phyloP scores from a whole-genome alignment of 2,113 vertebrate species.

The Apteryx owenii region DNA sequence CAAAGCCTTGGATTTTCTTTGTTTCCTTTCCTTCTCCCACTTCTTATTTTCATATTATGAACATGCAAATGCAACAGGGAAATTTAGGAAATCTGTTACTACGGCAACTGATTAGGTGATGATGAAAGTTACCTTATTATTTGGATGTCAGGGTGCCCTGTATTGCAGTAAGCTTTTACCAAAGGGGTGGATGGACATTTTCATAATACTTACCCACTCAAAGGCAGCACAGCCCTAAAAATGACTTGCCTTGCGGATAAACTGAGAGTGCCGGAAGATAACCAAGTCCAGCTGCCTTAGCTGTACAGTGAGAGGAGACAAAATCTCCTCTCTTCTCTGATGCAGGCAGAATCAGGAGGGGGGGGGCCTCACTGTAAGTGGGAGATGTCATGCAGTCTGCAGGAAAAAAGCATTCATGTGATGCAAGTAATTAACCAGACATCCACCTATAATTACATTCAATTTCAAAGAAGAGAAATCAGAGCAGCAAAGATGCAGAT shows the following conservation, averaged over 20 bases:
- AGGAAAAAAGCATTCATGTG: not conserved
- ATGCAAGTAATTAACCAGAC: not conserved
- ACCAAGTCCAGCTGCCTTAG: not conserved
- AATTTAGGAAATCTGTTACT: constrained; percentile 77
- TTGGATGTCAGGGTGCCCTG: constrained; percentile 53
- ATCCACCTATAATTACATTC: not conserved
- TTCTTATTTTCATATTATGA: constrained; percentile 56
- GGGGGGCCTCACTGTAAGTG: not conserved
- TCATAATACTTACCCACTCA: constrained; percentile 1
- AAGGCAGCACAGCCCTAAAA: constrained; percentile 1
- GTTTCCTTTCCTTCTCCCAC: constrained; percentile 31
- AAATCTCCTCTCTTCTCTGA: not conserved
- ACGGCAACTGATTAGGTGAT: constrained; percentile 79
- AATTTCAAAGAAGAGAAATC: not conserved
- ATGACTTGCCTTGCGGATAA: not conserved
- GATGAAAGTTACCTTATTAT: constrained; percentile 68
- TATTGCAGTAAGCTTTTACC: constrained; percentile 35
- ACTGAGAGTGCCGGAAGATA: not conserved
- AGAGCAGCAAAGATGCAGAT: not conserved
- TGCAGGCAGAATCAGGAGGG: not conserved
- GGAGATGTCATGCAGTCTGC: not conserved
- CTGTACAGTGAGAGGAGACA: not conserved
- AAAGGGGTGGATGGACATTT: constrained; percentile 32
- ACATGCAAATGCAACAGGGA: constrained; percentile 66
- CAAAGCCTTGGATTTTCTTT: not conserved